Evolutionary conservation across 2,888 invertebrate genomes (phyloP), one percentile per base, ranked within the genome.

Genomic region (Paralinhomoeus sp.): DNA sequence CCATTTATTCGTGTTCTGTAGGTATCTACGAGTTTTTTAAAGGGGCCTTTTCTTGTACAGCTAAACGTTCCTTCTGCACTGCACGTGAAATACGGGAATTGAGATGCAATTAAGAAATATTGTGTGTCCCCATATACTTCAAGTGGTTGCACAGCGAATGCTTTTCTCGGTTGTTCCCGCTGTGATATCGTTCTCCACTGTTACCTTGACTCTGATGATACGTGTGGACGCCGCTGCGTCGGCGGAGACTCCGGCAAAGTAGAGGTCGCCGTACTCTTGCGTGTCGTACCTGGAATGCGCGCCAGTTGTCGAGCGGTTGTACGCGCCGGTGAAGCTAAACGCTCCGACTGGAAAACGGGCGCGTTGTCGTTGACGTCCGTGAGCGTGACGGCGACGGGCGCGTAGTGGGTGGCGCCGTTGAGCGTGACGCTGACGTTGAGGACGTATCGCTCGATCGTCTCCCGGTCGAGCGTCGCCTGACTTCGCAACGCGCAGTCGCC

Each of bases 361-460:
- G 78, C 71, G 65, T 91, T 91, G 69, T 93, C 93, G 65, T 93
- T 93, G 23, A 82, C 76, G 61, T 93, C 93, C 60, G 56, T 48
- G 3, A 60, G 55, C 1, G 50, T 51, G 23, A 60, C 52, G 2
- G 53, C 52, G 21, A 60, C 54, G 13, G 55, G 46, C 1, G 57
- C 47, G 40, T 50, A 60, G 47, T 60, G 57, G 12, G 52, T 51
- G 17, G 20, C 12, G n/a, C 18, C 20, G 3, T 15, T 7, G 23
- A 20, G 17, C 23, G 57, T 52, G 15, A 60, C 57, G 5, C 56
- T 54, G 24, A 60, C 49, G 47, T 60, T 60, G 18, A 60, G 49
- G 18, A 58, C 47, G 40, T 58, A 60, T 43, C 53, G 49, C 37
- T 57, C 58, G n/a, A 57, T 53, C 13, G 50, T 51, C 43, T 60